Base-by-base conservation (phyloP, 2,888 invertebrate genomes). In the Pyralis farinalis region DNA sequence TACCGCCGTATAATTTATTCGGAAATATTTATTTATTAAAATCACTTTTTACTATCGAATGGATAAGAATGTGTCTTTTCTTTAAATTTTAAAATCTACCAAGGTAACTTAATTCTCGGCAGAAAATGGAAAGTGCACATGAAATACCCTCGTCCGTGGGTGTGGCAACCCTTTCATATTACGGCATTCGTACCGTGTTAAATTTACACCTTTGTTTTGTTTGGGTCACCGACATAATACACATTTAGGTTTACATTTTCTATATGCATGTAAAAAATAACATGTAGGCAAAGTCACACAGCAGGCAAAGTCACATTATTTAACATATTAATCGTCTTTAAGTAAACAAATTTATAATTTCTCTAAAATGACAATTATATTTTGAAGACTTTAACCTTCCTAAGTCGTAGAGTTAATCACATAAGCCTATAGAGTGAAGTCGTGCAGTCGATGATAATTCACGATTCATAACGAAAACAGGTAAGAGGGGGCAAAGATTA, bases 401-500 rank as follows among this genome's bases (percentile, higher is more conserved):
- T 11, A 20, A 35, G 16, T 16, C 16, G 2, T 16, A 30, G 35
- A 37, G 43, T 41, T 40, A 36, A 40, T 47, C 42, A 29, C 35
- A 7, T 30, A 27, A 44, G 8, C 10, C 11, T 37, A 11, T 29
- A 10, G 7, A 30, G n/a, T n/a, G 39, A 40, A 44, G 40, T 35
- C 12, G 33, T 41, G 43, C 37, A 46, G 50, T 49, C 45, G 37
- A 55, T 45, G 41, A 36, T 35, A 62, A 61, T 63, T 62, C 51
- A 50, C 51, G 46, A 63, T 63, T 66, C 49, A 56, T 54, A 55
- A 53, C 46, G 51, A 48, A 60, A 61, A 53, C 58, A 70, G 57
- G 58, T 60, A 57, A 54, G 52, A 58, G 57, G 62, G 62, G 61
- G 57, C 60, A 60, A 63, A 74, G 71, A 74, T 81, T 77, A 76